phyloP scores from a whole-genome alignment of 1,140 invertebrate species.

The Zelostemma sp. region DNA sequence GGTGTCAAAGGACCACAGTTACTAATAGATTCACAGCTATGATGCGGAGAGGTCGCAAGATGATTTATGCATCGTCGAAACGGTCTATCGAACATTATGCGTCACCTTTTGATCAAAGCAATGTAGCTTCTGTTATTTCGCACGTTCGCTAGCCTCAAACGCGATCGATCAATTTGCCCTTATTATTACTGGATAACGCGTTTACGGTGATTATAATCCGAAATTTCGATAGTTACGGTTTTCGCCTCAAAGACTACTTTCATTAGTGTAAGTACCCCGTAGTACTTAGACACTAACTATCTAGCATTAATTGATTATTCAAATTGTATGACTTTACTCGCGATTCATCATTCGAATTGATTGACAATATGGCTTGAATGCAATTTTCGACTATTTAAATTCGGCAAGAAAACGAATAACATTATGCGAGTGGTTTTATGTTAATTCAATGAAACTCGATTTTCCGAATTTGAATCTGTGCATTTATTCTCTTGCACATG shows the following conservation, averaged over 20 bases:
- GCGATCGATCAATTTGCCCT: neutral
- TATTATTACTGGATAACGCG: neutral
- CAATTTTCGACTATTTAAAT: too few species aligned
- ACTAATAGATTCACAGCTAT: neutral
- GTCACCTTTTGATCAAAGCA: neutral
- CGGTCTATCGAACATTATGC: neutral
- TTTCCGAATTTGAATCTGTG: slow-evolving; percentile 8
- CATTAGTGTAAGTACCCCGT: too few species aligned
- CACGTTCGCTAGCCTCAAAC: neutral
- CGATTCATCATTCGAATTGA: too few species aligned
- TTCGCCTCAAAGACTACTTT: too few species aligned
- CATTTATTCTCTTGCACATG: slow-evolving; percentile 19
- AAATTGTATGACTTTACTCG: too few species aligned
- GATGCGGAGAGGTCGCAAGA: neutral
- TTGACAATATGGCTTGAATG: too few species aligned
- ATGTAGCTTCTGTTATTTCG: neutral
- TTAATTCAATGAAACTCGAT: slow-evolving; percentile 12
- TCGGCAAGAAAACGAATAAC: neutral
- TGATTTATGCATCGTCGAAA: neutral
- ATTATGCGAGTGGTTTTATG: slow-evolving; percentile 14
- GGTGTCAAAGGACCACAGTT: neutral
- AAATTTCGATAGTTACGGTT: neutral
- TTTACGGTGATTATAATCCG: neutral
- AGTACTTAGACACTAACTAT: too few species aligned
- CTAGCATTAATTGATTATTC: too few species aligned